Evolutionary conservation across 1,140 invertebrate genomes (phyloP).

Genomic region (Philopotamus ludificatus): DNA sequence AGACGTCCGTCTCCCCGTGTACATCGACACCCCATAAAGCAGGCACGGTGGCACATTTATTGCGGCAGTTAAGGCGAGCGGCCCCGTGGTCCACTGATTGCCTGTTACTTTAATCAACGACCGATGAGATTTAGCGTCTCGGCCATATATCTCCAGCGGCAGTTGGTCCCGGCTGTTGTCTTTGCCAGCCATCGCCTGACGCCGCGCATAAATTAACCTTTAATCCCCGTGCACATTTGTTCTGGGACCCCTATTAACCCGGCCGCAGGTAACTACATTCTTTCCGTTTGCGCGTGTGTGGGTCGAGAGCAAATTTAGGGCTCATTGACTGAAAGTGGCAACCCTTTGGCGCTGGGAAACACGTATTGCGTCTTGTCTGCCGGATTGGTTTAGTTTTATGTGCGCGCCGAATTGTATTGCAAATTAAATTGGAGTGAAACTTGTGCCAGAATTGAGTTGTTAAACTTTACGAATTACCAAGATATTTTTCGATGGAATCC

Average conservation of each 20-base stretch:
- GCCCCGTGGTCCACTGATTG: not conserved
- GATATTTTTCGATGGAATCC: too few relatives aligned
- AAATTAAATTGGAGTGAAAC: too few relatives aligned
- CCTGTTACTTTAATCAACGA: slow-evolving; percentile 18
- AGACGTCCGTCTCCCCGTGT: not conserved
- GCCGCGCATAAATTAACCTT: slow-evolving; percentile 6
- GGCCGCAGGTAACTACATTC: too few relatives aligned
- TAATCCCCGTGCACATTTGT: not conserved
- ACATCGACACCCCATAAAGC: slow-evolving; percentile 2
- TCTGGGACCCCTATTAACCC: not conserved
- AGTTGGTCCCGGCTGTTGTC: not conserved
- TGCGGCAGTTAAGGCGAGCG: not conserved
- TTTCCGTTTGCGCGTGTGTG: too few relatives aligned
- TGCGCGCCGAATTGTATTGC: too few relatives aligned
- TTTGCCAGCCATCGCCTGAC: not conserved
- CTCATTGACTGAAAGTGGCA: too few relatives aligned
- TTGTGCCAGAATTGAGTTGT: too few relatives aligned
- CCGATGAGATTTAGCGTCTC: slow-evolving; percentile 4
- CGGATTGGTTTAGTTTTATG: too few relatives aligned
- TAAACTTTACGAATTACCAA: too few relatives aligned
- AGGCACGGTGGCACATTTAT: slow-evolving; percentile 3
- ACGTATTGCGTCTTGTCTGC: too few relatives aligned
- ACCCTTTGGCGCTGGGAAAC: too few relatives aligned
- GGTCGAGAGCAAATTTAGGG: too few relatives aligned
- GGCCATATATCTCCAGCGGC: not conserved